Conservation (phyloP, 2,113 vertebrate genomes). For the Microtus oregoni region DNA sequence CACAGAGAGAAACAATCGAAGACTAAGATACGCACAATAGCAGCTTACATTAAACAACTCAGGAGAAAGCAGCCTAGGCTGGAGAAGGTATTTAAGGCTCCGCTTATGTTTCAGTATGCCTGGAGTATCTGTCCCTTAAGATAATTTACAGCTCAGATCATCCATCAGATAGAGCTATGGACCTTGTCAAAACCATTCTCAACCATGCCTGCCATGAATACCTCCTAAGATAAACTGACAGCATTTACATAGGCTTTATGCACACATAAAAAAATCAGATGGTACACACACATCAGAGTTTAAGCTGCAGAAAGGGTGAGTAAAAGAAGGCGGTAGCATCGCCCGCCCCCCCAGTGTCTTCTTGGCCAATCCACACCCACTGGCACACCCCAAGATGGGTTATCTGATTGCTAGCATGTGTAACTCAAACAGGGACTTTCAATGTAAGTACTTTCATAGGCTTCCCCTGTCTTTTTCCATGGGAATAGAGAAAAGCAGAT, state of each 20-base stretch:
- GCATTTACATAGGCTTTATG: slow-evolving; percentile 35
- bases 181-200: slow-evolving; percentile 28
- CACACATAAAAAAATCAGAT: neutral
- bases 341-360: neutral
- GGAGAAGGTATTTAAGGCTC: neutral
- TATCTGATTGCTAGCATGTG: slow-evolving; percentile 57
- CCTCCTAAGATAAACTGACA: neutral
- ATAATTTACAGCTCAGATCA: slow-evolving; percentile 22
- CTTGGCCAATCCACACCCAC: neutral
- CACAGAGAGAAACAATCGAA: slow-evolving; percentile 15
- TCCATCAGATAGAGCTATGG: neutral
- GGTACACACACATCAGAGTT: neutral
- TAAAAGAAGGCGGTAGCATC: neutral
- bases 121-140: neutral
- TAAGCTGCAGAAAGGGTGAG: neutral
- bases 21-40: slow-evolving; percentile 3
- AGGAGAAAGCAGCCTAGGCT: slow-evolving; percentile 14
- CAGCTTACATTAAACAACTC: slow-evolving; percentile 51
- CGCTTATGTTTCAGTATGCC: neutral
- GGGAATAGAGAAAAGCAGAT: neutral
- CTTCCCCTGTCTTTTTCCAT: neutral
- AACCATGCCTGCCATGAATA: neutral
- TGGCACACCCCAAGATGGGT: neutral
- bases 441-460: slow-evolving; percentile 38
- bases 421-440: slow-evolving; percentile 15